Base-by-base conservation (phyloP, 2,113 vertebrate genomes). In the Brienomyrus longianalis region DNA sequence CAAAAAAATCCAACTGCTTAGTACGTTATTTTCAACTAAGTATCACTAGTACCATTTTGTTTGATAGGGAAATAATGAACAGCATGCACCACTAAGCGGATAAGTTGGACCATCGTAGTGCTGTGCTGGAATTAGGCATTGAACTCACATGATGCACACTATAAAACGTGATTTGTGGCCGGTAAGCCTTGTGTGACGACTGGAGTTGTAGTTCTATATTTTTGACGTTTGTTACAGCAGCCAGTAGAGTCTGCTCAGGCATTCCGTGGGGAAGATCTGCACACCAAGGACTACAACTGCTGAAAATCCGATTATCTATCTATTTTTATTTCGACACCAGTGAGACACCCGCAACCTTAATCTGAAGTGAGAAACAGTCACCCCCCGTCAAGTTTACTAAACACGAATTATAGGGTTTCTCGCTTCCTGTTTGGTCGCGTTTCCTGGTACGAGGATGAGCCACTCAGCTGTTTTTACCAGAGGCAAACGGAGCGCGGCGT, bases 391-490 rank as follows among this genome's bases (percentile, higher is more conserved):
- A 83, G 77, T 45, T 39, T 43, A 19, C 39, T n/a, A 39, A n/a
- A 39, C 31, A n/a, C 39, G 87, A 13, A 88, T 39, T 23, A 48
- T 27, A 39, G 11, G 39, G 17, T 51, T 85, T 43, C 23, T 27
- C 35, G 80, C 87, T 90, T 90, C 85, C 89, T 90, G 89, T 88
- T 45, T 48, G 50, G 85, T 54, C 56, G 62, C 66, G 47, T 88
- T 90, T 90, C 66, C 89, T 90, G 89, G 85, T 54, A 8, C 13
- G 85, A 62, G 89, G 62, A 80, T 54, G 86, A 80, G 85, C 86
- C 27, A 70, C 89, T 90, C 89, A 88, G 89, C 85, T 80, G 89
- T 74, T 90, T 80, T 89, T 86, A 52, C 62, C 3, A 51, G 83
- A 10, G 62, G 77, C 43, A 45, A 77, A 50, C 56, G 5, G 84